Base-by-base conservation (phyloP, 2,888 invertebrate genomes). In the Spisula subtruncata region DNA sequence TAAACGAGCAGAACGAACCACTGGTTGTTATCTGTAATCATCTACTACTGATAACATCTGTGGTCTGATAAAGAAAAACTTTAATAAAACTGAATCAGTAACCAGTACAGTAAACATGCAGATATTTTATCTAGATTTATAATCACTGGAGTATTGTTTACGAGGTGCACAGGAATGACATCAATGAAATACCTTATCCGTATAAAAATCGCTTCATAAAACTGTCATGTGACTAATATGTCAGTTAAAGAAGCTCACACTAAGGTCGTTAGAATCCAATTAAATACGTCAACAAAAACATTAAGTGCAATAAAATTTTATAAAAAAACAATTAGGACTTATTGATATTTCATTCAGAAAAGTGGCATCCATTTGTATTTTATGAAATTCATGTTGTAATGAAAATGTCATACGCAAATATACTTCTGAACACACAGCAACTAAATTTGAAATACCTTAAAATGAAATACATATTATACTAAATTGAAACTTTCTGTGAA, bases 1-100 rank as follows among this genome's bases (percentile, higher is more conserved):
- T 75, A 75, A 41, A 75, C 75, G 18, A 35, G 75, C 75, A 75
- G 14, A 75, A 75, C 75, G 75, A 75, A 75, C 75, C 32, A 25
- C 35, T 5, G 32, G 32, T 14, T 75, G 29, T 32, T 75, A 75
- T 75, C 75, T 75, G 16, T 14, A 32, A 75, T 12, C 4, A 75
- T 75, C 75, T 32, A 16, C 2, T 35, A 2, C 75, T 75, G 75
- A 75, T 75, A 75, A 75, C 14, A 75, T 75, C 35, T 75, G 18
- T 32, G 16, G 75, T 0, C 25, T 25, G 75, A 75, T 16, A 75
- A 75, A 75, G 75, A 75, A 32, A n/a, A 35, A 75, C 35, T 18
- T 25, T 75, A 25, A 25, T 32, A 35, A 25, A 71, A 32, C 18
- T 75, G 75, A 75, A 35, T 75, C 29, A 32, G 75, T 32, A 32